Evolutionary conservation across 2,888 invertebrate species (phyloP).

Genomic region (Drosophila neotestacea): DNA sequence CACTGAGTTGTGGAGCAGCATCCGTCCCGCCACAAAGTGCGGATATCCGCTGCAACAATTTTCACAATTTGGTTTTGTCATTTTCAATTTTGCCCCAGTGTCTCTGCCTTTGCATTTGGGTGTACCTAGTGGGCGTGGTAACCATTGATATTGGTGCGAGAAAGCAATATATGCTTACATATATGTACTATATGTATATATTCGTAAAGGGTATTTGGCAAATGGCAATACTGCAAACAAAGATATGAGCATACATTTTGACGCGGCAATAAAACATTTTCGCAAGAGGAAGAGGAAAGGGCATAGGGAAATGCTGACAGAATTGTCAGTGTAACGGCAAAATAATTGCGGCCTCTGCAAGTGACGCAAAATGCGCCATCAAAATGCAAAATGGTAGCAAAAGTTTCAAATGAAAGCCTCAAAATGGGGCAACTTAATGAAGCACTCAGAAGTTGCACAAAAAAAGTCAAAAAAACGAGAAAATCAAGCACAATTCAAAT

Average conservation of each 20-base stretch:
- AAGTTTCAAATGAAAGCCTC: constrained; percentile 24
- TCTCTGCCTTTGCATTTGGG: constrained; percentile 5
- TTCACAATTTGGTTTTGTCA: constrained; percentile 69
- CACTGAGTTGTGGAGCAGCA: constrained; percentile 38
- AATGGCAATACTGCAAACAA: background rate
- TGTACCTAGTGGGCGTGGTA: constrained; percentile 10
- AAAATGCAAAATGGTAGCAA: constrained; percentile 60
- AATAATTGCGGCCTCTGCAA: constrained; percentile 67
- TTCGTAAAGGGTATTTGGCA: constrained; percentile 24
- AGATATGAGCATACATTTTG: constrained; percentile 48
- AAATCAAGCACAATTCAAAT: constrained; percentile 12
- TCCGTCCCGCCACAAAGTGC: constrained; percentile 56
- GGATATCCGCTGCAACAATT: constrained; percentile 75
- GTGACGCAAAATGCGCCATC: constrained; percentile 60
- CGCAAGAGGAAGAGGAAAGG: constrained; percentile 2
- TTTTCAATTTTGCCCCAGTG: constrained; percentile 62
- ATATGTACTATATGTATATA: background rate
- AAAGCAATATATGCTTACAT: constrained; percentile 14
- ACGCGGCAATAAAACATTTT: constrained; percentile 59
- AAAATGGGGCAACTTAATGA: constrained; percentile 38
- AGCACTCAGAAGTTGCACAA: constrained; percentile 28
- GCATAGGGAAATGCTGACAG: constrained; percentile 37
- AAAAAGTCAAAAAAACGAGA: constrained; percentile 19
- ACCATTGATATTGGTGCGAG: constrained; percentile 38
- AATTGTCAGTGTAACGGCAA: constrained; percentile 56